These are phyloP conservation scores for Apeira syringaria DNA, from an alignment of 2,888 invertebrate genomes.

Conservation along the genomic window DNA sequence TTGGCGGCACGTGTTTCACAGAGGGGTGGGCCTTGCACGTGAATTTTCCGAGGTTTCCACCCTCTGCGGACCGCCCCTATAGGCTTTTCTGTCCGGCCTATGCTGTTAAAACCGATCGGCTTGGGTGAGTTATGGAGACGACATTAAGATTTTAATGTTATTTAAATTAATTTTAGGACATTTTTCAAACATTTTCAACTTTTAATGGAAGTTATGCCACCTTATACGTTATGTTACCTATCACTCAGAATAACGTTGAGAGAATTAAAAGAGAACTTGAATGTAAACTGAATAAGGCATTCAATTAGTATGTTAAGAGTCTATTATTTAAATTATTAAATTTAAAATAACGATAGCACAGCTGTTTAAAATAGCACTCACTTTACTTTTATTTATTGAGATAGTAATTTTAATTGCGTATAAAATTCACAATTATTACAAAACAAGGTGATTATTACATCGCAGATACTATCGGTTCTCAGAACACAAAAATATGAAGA, in stretches of 20 bases:
- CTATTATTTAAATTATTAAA: no score
- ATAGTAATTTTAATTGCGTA: constrained; percentile 12
- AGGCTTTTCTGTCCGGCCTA: constrained; percentile 84
- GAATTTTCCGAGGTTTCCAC: constrained; percentile 84
- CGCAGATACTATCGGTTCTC: constrained; percentile 9
- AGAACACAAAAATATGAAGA: constrained; percentile 33
- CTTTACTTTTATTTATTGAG: constrained; percentile 1
- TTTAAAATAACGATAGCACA: neutral
- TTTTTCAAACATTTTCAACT: no score
- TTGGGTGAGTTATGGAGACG: constrained; percentile 60
- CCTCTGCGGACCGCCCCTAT: constrained; percentile 83
- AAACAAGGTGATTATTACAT: constrained; percentile 20
- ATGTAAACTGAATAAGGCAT: no score
- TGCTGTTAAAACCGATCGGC: constrained; percentile 80
- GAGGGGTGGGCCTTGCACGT: constrained; percentile 79
- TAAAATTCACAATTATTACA: constrained; percentile 21
- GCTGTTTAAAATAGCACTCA: neutral
- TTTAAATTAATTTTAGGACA: no score
- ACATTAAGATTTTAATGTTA: constrained; percentile 14
- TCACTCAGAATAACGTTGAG: no score
- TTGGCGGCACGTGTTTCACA: constrained; percentile 75
- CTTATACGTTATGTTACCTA: no score
- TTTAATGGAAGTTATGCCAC: no score
- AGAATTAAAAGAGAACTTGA: no score
- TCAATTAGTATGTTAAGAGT: no score